Conservation (phyloP, 2,113 vertebrate genomes). For the Collichthys lucidus region DNA sequence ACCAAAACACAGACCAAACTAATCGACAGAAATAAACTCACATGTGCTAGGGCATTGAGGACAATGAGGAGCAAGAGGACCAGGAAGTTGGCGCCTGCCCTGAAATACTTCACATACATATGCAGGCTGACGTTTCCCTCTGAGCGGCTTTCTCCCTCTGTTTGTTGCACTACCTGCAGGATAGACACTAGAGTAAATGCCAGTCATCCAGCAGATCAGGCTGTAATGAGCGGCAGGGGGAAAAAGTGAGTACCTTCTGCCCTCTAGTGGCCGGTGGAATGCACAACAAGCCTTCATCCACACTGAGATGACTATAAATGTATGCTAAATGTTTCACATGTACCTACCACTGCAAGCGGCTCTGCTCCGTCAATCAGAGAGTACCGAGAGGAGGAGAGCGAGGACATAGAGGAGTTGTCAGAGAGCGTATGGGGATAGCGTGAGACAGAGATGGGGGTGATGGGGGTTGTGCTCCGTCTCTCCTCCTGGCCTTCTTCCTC, state of each 20-base stretch:
- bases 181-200: constrained; percentile 50
- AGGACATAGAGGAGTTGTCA: constrained; percentile 89
- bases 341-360: constrained; percentile 75
- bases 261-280: constrained; percentile 62
- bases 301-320: not conserved
- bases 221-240: not conserved
- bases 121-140: constrained; percentile 88
- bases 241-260: constrained; percentile 61
- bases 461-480: constrained; percentile 22
- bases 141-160: constrained; percentile 88
- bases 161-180: constrained; percentile 77
- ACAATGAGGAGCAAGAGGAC: constrained; percentile 85
- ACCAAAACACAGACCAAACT: not conserved
- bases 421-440: constrained; percentile 85
- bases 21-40: constrained; percentile 70
- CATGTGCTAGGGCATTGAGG: constrained; percentile 89
- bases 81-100: constrained; percentile 86
- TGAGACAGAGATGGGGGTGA: constrained; percentile 42
- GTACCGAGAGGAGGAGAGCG: constrained; percentile 88
- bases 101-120: constrained; percentile 91
- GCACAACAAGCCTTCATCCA: constrained; percentile 12
- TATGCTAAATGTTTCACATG: not conserved
- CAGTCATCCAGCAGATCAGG: constrained; percentile 39
- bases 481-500: constrained; percentile 85
- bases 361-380: constrained; percentile 89